Evolutionary conservation across 2,797 vertebrate species (phyloP), one percentile per base, ranked within the genome.

Genomic region (Poecile montanus): DNA sequence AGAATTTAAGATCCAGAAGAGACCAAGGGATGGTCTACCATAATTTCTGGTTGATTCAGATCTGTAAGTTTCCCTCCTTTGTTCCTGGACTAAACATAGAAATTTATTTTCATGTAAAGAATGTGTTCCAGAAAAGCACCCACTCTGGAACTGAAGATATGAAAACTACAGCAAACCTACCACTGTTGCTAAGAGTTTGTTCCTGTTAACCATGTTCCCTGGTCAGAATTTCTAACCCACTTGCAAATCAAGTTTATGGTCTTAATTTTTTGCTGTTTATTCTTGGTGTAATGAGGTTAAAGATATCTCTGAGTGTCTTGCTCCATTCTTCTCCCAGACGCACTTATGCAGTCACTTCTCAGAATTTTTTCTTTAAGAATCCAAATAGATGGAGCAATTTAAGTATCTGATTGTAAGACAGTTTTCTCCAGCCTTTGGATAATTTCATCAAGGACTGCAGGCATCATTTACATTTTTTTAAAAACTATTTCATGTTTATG

Each of bases 1-100:
- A 71, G 19, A 78, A 81, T 86, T 88, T 88, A 94, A 83, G 68
- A 62, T 90, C 54, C 54, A 70, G 58, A 93, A 84, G 70, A 90
- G 66, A 78, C 20, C 13, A 62, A 72, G 36, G 18, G 27, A 53
- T 16, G 0, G 10, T 62, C 36, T 75, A 16, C 36, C 12, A n/a
- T 78, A 75, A 70, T 81, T 78, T 75, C 44, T 84, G 29, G 22
- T 81, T 48, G 40, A 66, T 79, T 86, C 15, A 66, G 27, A 47
- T 86, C 34, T 58, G 88, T 88, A 57, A 60, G 81, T 75, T 94
- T 66, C 26, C 14, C 15, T 50, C 65, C 27, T 70, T 93, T 90
- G 11, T 72, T 86, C 5, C 23, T 85, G 15, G 9, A 85, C 12
- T 50, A 29, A 88, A 60, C 30, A 51, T 27, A 73, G 36, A 16